Base-by-base conservation (phyloP, 2,888 invertebrate species). In the Laspeyria flexula region DNA sequence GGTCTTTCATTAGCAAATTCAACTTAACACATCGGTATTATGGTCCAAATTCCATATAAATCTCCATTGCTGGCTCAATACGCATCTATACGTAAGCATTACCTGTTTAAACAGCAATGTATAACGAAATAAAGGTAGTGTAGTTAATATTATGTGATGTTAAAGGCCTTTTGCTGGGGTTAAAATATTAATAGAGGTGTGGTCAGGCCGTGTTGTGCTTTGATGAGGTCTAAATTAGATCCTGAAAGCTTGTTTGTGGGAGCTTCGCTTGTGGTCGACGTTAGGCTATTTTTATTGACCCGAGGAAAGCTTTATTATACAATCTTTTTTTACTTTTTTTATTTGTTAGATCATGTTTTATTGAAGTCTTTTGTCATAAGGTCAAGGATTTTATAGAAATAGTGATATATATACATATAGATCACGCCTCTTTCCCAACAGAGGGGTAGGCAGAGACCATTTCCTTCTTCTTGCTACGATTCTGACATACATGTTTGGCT, bases 201-300 rank as follows among this genome's bases (percentile, higher is more conserved):
- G 50, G 49, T 39, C 29, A 27, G 31, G 15, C 50, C 39, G n/a
- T n/a, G 55, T 62, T 71, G 57, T 61, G 57, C 65, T 72, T 67
- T 75, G 73, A 77, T 69, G 75, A 75, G 64, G 39, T 60, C 54
- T 65, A 55, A 77, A 79, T 79, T 77, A 78, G 71, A 75, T 73
- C 62, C 65, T n/a, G n/a, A n/a, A n/a, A n/a, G n/a, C n/a, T 69
- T 70, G 65, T 79, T 75, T 73, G 66, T 55, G 39, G 46, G 55
- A 42, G 54, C 63, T 70, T 67, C 63, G 54, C 46, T 34, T n/a
- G n/a, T n/a, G n/a, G n/a, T n/a, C n/a, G n/a, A n/a, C n/a, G n/a
- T n/a, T n/a, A n/a, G n/a, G n/a, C n/a, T n/a, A n/a, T n/a, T n/a
- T n/a, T n/a, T 48, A 49, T 40, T 12, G 12, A 10, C 23, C 18